Base-by-base conservation (phyloP, 1,140 invertebrate genomes). In the Brachionus sp. region DNA sequence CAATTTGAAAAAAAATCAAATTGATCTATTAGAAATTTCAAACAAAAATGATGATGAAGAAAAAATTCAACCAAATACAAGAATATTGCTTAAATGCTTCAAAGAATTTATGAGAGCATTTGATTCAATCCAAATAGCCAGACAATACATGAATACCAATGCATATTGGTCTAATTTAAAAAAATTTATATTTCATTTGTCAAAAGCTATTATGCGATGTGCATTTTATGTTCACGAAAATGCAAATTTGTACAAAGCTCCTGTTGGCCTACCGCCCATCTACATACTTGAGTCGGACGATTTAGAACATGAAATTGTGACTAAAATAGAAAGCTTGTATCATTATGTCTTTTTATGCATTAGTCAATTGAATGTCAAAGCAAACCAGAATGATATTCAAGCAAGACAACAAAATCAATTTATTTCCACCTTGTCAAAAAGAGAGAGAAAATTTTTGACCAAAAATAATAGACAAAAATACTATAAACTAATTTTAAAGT, bases 1-100 rank as follows among this genome's bases (percentile, higher is more conserved):
- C 23, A 12, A 86, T 64, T 23, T 73, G 29, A 53, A 53, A 83
- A 85, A 35, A 53, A 25, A 85, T 84, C 84, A 53, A 85, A 85
- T 29, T 84, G 83, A 77, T 84, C 44, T 44, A 82, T 84, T 50
- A 12, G 75, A 75, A 12, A 53, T 53, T 12, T 85, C 85, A 75
- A 50, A 25, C 62, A 80, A 46, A 4, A 84, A 35, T 77, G 70
- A 78, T 84, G 57, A 37, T 10, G 9, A n/a, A 29, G 16, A 70
- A 57, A 57, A 16, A 42, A 84, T 70, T 70, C 70, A 23, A 25
- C 50, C 29, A 64, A 66, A 73, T 57, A 75, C 70, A 7, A 44
- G 70, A 46, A 13, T 75, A 9, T 29, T 75, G 25, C 23, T 75
- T 2, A 75, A 75, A 75, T 29, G 70, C 19, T 75, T 75, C 23